These are phyloP conservation scores for Latrodectus elegans DNA, from an alignment of 2,888 invertebrate genomes.

Conservation along the genomic window DNA sequence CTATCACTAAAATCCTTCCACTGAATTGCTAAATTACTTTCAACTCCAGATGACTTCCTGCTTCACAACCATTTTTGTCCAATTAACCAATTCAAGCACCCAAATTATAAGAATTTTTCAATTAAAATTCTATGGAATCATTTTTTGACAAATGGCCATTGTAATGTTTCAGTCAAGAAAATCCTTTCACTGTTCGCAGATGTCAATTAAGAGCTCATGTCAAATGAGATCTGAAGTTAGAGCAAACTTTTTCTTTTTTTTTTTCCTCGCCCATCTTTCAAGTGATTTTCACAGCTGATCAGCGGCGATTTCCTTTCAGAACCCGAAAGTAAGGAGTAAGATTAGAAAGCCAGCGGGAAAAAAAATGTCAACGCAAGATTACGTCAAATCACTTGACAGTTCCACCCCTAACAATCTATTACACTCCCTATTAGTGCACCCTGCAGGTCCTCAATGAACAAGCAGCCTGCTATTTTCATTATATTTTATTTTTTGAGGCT, in stretches of 20 bases:
- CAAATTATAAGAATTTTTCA: too few relatives aligned
- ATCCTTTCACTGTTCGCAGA: too few relatives aligned
- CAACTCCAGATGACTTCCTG: too few relatives aligned
- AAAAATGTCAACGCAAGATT: slow-evolving; percentile 46
- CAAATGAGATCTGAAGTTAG: neutral
- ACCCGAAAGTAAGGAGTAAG: neutral
- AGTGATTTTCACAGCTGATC: neutral
- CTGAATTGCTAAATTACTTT: too few relatives aligned
- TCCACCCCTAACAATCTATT: slow-evolving; percentile 46
- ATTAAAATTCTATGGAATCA: too few relatives aligned
- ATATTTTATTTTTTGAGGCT: neutral
- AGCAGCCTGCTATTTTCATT: neutral
- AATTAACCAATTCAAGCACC: too few relatives aligned
- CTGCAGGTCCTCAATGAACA: slow-evolving; percentile 13
- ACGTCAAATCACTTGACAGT: slow-evolving; percentile 56
- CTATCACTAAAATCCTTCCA: too few relatives aligned
- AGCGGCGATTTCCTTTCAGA: neutral
- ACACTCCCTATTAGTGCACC: slow-evolving; percentile 32
- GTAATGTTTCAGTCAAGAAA: too few relatives aligned
- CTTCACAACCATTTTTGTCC: too few relatives aligned
- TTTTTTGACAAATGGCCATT: too few relatives aligned
- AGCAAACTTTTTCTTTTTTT: neutral
- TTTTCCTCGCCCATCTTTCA: neutral
- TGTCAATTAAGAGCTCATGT: too few relatives aligned
- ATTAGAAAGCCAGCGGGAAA: neutral